Percentiles rank a stretch among this genome's conserved stretches.
Conservation (phyloP, 2,797 vertebrate genomes). For the Lateolabrax maculatus region DNA sequence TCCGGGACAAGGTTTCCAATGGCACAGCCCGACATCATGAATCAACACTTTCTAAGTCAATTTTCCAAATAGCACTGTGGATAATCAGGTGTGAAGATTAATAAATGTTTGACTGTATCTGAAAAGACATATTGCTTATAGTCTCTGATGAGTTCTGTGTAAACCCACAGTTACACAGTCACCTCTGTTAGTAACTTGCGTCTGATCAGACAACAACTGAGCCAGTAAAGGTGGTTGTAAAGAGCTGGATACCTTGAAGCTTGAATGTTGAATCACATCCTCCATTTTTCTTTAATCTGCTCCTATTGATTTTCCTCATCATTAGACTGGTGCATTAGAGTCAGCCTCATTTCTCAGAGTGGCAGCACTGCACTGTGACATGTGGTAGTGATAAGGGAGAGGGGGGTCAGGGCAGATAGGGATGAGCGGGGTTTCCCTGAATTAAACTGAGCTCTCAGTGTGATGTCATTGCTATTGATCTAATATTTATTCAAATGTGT, state of each 20-base stretch:
- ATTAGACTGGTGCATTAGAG: slow-evolving; percentile 62
- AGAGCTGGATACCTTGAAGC: background rate
- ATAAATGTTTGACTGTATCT: background rate
- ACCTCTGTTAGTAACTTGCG: background rate
- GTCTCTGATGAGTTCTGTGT: background rate
- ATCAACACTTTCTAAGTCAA: slow-evolving; percentile 8
- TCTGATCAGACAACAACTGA: background rate
- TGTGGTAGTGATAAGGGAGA: slow-evolving; percentile 2
- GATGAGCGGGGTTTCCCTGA: slow-evolving; percentile 69
- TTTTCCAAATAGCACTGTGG: slow-evolving; percentile 10
- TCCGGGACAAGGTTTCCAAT: background rate
- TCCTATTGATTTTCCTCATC: slow-evolving; percentile 55
- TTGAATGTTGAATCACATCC: slow-evolving; percentile 7
- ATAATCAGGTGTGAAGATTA: slow-evolving; percentile 5
- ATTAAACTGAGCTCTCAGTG: slow-evolving; percentile 51
- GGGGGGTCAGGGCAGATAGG: background rate
- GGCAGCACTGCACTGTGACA: slow-evolving; percentile 43
- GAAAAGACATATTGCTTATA: background rate
- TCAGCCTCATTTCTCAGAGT: slow-evolving; percentile 49
- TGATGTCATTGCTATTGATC: slow-evolving; percentile 53
- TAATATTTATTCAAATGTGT: slow-evolving; percentile 1
- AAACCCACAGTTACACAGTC: background rate
- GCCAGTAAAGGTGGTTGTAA: slow-evolving; percentile 1
- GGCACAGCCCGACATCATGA: slow-evolving; percentile 1
- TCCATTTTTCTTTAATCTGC: slow-evolving; percentile 25